phyloP scores from a whole-genome alignment of 2,797 vertebrate species.

The Darevskia nairensis region DNA sequence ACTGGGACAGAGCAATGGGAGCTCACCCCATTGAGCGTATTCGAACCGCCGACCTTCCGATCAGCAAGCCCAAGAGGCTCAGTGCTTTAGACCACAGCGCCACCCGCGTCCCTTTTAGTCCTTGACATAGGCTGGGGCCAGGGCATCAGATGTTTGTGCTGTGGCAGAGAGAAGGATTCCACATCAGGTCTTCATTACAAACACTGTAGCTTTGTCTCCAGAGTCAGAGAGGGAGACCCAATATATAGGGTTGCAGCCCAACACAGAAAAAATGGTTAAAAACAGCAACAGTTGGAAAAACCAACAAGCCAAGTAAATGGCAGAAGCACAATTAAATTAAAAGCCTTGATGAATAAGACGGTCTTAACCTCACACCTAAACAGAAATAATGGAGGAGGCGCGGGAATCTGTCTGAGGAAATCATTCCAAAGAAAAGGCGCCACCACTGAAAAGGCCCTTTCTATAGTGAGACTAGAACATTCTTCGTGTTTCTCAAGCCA shows the following conservation, averaged over 20 bases:
- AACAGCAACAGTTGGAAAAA: not conserved
- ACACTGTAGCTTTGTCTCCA: too few relatives aligned
- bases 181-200: too few relatives aligned
- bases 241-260: not conserved
- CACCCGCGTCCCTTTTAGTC: too few relatives aligned
- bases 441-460: slow-evolving; percentile 26
- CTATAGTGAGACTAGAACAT: slow-evolving; percentile 34
- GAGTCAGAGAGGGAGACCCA: not conserved
- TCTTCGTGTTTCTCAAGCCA: slow-evolving; percentile 32
- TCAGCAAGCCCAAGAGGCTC: too few relatives aligned
- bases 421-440: slow-evolving; percentile 3
- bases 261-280: not conserved
- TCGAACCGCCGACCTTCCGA: too few relatives aligned
- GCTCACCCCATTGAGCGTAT: too few relatives aligned
- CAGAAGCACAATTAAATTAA: not conserved
- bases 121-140: too few relatives aligned
- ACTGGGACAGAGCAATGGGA: too few relatives aligned
- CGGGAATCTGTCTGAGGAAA: not conserved
- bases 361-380: not conserved
- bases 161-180: too few relatives aligned
- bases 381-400: not conserved
- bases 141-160: too few relatives aligned
- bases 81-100: too few relatives aligned
- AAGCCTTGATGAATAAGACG: not conserved
- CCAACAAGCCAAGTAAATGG: not conserved